These are phyloP conservation scores for Campylomormyrus numenius DNA, from an alignment of 2,113 vertebrate species.

Conservation along the genomic window DNA sequence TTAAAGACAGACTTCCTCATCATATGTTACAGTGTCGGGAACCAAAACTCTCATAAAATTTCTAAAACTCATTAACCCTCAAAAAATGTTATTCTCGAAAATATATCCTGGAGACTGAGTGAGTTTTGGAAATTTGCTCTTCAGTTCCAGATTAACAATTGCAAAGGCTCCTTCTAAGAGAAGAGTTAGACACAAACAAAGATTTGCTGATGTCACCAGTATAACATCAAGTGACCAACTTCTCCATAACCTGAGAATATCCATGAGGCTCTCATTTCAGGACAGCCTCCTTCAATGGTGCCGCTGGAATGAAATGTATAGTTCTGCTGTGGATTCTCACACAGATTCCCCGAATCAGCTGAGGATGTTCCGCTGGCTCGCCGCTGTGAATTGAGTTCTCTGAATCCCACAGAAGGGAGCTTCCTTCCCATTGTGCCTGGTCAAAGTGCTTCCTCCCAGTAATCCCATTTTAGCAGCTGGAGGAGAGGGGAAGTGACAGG, in stretches of 20 bases:
- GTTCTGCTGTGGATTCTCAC: neutral
- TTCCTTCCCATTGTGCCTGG: neutral
- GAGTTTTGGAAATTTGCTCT: neutral
- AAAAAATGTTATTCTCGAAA: neutral
- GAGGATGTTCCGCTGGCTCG: neutral
- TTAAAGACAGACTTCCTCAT: neutral
- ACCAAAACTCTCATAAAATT: neutral
- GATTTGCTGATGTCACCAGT: neutral
- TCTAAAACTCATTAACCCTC: neutral
- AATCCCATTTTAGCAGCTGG: constrained; percentile 4
- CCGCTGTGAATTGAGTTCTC: neutral
- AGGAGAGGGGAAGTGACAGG: neutral
- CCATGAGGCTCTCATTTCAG: neutral
- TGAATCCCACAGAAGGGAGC: neutral
- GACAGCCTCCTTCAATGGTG: neutral
- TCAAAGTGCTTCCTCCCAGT: constrained; percentile 18
- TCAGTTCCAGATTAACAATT: neutral
- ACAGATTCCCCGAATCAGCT: neutral
- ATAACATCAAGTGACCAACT: neutral
- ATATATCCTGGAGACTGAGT: neutral
- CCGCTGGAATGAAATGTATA: neutral
- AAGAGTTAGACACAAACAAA: neutral
- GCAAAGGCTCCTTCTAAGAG: neutral
- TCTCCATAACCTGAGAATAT: neutral
- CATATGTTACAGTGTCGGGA: neutral